These are phyloP conservation scores for Lacanobia wlatinum DNA, from an alignment of 2,888 invertebrate genomes.

Conservation along the genomic window DNA sequence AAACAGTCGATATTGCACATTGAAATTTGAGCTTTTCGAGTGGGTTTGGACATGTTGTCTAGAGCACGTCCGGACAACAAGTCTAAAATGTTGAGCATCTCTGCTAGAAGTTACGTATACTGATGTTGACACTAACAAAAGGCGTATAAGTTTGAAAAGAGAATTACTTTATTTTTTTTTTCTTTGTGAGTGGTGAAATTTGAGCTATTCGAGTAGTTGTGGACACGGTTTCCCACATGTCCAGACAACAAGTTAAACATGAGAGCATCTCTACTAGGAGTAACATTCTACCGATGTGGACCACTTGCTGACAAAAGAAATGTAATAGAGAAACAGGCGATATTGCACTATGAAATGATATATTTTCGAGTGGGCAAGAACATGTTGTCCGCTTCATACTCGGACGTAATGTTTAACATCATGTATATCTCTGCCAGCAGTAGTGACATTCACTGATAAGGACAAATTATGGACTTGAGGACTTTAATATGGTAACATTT, in stretches of 20 bases:
- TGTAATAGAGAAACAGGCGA: constrained; percentile 42
- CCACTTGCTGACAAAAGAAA: constrained; percentile 41
- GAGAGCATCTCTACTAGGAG: too few species aligned
- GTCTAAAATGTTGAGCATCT: background rate
- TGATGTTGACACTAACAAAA: constrained; percentile 21
- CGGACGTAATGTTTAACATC: background rate
- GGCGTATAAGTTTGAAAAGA: too few species aligned
- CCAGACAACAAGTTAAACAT: too few species aligned
- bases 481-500: constrained; percentile 2
- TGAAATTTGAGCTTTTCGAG: constrained; percentile 17
- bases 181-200: too few species aligned
- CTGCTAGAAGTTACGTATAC: too few species aligned
- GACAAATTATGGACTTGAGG: too few species aligned
- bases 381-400: background rate
- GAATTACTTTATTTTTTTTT: too few species aligned
- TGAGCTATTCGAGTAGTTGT: too few species aligned
- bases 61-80: background rate
- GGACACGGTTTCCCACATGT: too few species aligned
- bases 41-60: background rate
- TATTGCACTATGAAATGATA: constrained; percentile 25
- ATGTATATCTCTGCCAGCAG: too few species aligned
- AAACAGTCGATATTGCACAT: constrained; percentile 46
- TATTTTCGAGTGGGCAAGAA: background rate
- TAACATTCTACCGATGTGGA: constrained; percentile 29
- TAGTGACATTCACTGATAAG: too few species aligned